Conservation (phyloP, 2,888 invertebrate species). For the Itoplectis maculator region DNA sequence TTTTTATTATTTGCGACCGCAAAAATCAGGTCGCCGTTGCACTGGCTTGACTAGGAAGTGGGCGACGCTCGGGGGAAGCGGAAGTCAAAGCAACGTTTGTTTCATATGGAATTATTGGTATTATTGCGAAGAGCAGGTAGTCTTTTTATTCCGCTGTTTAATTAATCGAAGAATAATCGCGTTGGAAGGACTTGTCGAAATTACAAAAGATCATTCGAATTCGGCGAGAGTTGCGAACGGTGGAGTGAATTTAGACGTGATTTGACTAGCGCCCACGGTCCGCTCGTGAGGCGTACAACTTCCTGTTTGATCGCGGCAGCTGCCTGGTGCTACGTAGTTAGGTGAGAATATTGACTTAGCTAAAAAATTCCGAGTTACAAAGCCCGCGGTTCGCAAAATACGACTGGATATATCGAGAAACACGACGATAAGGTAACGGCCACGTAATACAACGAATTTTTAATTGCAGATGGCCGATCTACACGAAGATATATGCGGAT, state of each 20-base stretch:
- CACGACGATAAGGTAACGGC: constrained; percentile 70
- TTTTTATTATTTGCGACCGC: neutral
- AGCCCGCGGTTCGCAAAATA: constrained; percentile 51
- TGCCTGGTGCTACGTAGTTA: constrained; percentile 76
- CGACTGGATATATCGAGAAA: constrained; percentile 71
- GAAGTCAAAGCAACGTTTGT: constrained; percentile 47
- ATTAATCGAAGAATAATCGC: neutral
- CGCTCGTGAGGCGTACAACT: constrained; percentile 59
- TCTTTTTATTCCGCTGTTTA: neutral
- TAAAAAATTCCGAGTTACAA: constrained; percentile 37
- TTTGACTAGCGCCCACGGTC: constrained; percentile 45
- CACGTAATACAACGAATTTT: constrained; percentile 74
- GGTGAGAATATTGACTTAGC: constrained; percentile 73
- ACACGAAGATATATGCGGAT: constrained; percentile 75
- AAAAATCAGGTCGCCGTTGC: neutral
- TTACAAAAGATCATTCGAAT: neutral
- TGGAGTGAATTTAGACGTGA: constrained; percentile 4
- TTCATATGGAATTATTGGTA: neutral
- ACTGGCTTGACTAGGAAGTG: constrained; percentile 17
- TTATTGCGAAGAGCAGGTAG: too few relatives aligned
- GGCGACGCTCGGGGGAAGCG: constrained; percentile 9
- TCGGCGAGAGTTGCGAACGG: neutral
- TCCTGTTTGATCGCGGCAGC: constrained; percentile 76
- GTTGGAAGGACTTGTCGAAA: neutral
- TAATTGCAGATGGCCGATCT: constrained; percentile 78